phyloP scores from a whole-genome alignment of 2,113 vertebrate genomes.

The Gobius niger region DNA sequence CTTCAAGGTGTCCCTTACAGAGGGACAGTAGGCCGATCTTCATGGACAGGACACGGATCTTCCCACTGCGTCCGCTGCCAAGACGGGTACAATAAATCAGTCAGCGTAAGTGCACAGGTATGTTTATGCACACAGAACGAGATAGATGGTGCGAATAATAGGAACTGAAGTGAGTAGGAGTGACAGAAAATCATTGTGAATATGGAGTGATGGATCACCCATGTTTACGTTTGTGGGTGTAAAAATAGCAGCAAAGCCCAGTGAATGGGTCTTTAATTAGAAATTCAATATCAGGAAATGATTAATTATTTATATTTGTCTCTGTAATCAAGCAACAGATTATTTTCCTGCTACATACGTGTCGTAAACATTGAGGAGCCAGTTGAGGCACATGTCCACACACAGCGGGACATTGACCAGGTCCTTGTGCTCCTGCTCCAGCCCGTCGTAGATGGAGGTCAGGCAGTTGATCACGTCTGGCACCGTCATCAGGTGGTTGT shows the following conservation, averaged over 20 bases:
- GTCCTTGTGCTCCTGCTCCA: conserved; percentile 92
- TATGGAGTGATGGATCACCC: not conserved
- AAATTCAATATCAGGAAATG: no score
- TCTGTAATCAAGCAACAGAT: no score
- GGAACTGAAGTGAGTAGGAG: conserved; percentile 19
- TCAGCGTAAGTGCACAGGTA: conserved; percentile 2
- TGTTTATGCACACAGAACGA: conserved; percentile 9
- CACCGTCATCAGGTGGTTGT: conserved; percentile 86
- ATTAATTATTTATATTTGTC: no score
- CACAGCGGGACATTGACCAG: conserved; percentile 95
- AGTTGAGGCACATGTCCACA: conserved; percentile 98
- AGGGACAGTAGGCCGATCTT: conserved; percentile 95
- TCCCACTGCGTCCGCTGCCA: conserved; percentile 90
- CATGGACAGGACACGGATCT: conserved; percentile 92
- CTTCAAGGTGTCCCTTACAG: conserved; percentile 93
- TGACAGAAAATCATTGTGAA: conserved; percentile 30
- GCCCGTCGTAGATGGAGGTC: conserved; percentile 89
- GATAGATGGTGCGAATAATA: conserved; percentile 1
- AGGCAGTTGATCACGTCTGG: conserved; percentile 93
- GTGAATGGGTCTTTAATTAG: no score
- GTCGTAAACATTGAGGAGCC: conserved; percentile 97
- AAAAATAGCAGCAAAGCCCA: no score
- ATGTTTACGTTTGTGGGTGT: not conserved
- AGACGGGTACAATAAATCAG: conserved; percentile 10
- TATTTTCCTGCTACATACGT: conserved; percentile 79